Conservation (phyloP, 2,797 vertebrate genomes). For the Delichon dasypus region DNA sequence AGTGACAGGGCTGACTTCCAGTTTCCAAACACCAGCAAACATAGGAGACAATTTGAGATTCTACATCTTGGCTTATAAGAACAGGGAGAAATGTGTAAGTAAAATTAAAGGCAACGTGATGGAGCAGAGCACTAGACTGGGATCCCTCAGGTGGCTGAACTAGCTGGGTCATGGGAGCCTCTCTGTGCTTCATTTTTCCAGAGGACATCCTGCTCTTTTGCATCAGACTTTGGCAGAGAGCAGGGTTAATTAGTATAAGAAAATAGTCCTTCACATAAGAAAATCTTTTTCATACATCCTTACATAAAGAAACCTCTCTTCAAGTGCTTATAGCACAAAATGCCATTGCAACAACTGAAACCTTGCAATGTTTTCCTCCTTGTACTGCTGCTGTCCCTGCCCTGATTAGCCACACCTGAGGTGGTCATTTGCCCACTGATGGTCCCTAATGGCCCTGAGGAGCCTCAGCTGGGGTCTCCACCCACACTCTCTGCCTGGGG, state of each 20-base stretch:
- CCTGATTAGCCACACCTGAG: neutral
- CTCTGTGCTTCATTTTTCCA: neutral
- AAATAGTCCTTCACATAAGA: neutral
- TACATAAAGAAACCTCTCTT: neutral
- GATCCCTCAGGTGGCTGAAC: neutral
- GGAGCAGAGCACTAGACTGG: neutral
- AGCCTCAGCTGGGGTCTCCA: neutral
- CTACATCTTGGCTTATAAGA: neutral
- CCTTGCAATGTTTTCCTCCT: neutral
- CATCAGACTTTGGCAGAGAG: neutral
- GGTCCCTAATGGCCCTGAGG: neutral
- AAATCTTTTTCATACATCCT: neutral
- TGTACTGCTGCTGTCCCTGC: neutral
- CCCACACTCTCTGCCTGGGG: neutral
- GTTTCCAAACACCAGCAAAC: neutral
- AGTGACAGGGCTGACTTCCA: neutral
- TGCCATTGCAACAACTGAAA: neutral
- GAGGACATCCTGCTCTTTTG: neutral
- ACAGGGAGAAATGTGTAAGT: neutral
- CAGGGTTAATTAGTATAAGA: neutral
- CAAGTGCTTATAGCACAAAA: neutral
- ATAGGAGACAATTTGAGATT: neutral
- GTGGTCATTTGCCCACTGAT: neutral
- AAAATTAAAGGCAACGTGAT: neutral
- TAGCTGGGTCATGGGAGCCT: neutral